Base-by-base conservation (phyloP, 2,797 vertebrate genomes). In the Hydrophis major region DNA sequence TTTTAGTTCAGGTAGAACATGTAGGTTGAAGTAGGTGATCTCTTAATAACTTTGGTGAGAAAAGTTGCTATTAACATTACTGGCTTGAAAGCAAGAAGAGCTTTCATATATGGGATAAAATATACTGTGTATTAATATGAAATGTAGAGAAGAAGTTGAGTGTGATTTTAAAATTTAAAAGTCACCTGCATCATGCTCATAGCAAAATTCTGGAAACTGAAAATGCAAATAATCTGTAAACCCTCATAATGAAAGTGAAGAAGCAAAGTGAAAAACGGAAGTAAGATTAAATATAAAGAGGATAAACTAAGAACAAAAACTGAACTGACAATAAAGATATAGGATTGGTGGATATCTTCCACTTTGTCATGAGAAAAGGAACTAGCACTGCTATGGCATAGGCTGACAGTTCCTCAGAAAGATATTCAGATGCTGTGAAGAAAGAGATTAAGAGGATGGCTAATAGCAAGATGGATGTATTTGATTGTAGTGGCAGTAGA, bases 51-150 rank as follows among this genome's bases (percentile, higher is more conserved):
- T 95, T 95, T 11, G 90, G 91, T 91, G 20, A 95, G 93, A 94
- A 91, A 92, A 96, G 93, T 92, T 96, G 93, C 92, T 96, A 96
- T 95, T 95, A 95, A 94, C 90, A 86, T 86, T 74, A 92, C 93
- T 94, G 86, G 57, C 93, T 90, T 66, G 91, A 94, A 92, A 96
- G 91, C 69, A 56, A 66, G 87, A 66, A 66, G 37, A 90, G 83
- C 7, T 47, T 55, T 55, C 92, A 37, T 74, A 14, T 74, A 37
- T 37, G 16, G 32, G 69, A 74, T 37, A 74, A 74, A 74, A 74
- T 74, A 37, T 18, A 37, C 16, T 37, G 16, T 0, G 37, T 74
- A 2, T 69, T 74, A 74, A 74, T 74, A 74, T 74, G 69, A 37
- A 74, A 37, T 37, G n/a, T 74, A 6, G 18, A 32, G 32, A 69